Conservation (phyloP, 2,888 invertebrate genomes). For the Cephus pulcher region DNA sequence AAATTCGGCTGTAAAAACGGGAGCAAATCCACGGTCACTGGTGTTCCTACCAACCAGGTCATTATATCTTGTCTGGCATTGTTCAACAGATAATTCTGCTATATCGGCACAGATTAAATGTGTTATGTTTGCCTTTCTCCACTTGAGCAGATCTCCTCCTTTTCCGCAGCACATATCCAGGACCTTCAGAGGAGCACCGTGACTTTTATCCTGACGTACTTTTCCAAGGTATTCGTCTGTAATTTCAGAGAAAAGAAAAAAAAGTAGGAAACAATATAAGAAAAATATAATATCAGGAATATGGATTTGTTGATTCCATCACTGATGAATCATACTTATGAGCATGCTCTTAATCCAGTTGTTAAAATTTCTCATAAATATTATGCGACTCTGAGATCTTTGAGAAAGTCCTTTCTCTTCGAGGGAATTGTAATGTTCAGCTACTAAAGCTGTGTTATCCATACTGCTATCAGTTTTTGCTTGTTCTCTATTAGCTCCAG, state of each 20-base stretch:
- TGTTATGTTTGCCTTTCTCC: constrained; percentile 85
- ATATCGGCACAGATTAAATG: constrained; percentile 94
- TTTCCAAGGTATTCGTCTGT: constrained; percentile 72
- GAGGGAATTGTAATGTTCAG: constrained; percentile 92
- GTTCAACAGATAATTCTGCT: constrained; percentile 91
- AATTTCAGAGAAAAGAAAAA: constrained; percentile 1
- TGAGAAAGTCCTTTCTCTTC: constrained; percentile 84
- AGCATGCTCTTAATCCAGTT: constrained; percentile 99
- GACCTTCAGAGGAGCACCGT: constrained; percentile 78
- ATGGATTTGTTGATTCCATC: constrained; percentile 17
- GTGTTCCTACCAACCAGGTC: constrained; percentile 71
- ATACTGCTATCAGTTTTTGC: constrained; percentile 29
- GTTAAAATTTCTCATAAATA: constrained; percentile 95
- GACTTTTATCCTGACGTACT: constrained; percentile 73
- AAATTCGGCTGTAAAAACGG: constrained; percentile 88
- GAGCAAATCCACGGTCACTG: constrained; percentile 43
- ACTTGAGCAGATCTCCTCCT: constrained; percentile 98
- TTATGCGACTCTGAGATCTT: constrained; percentile 90
- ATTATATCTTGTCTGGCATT: constrained; percentile 87
- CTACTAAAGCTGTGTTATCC: constrained; percentile 77
- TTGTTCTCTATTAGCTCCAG: constrained; percentile 34
- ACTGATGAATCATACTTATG: constrained; percentile 75
- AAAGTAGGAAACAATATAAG: no score
- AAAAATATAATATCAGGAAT: no score
- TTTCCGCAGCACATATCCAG: constrained; percentile 98